These are phyloP conservation scores for Pseudoips prasinana DNA, from an alignment of 2,888 invertebrate species.

Conservation along the genomic window DNA sequence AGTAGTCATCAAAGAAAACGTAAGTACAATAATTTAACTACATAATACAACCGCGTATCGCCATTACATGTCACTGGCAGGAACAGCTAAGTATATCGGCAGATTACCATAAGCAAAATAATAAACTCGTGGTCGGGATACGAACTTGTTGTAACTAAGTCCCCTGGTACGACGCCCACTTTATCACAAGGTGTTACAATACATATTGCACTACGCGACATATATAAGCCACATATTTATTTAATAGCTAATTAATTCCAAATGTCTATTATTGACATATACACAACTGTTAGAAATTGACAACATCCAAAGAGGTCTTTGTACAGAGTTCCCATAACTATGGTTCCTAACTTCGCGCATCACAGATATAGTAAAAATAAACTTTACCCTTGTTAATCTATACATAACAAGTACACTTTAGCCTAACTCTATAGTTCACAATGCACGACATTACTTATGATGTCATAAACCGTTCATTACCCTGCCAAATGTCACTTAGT, in stretches of 20 bases:
- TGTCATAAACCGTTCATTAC: too few species aligned
- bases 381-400: constrained; percentile 53
- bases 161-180: constrained; percentile 36
- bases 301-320: constrained; percentile 67
- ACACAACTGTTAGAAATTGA: constrained; percentile 65
- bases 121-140: background rate
- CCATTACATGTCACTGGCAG: too few species aligned
- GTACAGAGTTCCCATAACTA: constrained; percentile 61
- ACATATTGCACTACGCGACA: constrained; percentile 57
- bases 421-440: constrained; percentile 42
- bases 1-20: too few species aligned
- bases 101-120: too few species aligned
- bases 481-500: too few species aligned
- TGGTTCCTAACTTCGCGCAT: constrained; percentile 59
- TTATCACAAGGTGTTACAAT: constrained; percentile 33
- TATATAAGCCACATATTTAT: constrained; percentile 67
- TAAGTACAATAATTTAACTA: too few species aligned
- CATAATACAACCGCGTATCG: too few species aligned
- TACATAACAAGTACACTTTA: constrained; percentile 69
- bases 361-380: constrained; percentile 76
- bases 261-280: constrained; percentile 46
- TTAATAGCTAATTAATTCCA: constrained; percentile 44
- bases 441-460: too few species aligned
- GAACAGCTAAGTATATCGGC: too few species aligned
- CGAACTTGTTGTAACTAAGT: constrained; percentile 13